Evolutionary conservation across 2,888 invertebrate genomes (phyloP).

Genomic region (Apoda limacodes): DNA sequence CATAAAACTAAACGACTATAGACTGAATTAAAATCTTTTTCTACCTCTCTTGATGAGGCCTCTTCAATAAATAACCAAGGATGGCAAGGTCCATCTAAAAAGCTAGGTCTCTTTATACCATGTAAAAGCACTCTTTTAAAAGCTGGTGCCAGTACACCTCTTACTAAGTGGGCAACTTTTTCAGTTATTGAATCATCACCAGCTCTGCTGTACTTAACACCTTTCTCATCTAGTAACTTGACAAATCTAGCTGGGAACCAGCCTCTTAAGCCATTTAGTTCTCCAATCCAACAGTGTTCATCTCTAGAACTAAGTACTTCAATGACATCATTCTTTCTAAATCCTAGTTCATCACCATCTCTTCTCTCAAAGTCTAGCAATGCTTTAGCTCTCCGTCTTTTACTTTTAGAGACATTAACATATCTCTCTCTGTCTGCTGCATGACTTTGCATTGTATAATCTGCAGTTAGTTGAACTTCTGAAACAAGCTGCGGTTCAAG

Average conservation of each 20-base stretch:
- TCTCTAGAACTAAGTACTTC: conserved; percentile 97
- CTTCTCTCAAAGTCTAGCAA: conserved; percentile 96
- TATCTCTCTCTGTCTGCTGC: conserved; percentile 94
- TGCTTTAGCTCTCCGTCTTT: conserved; percentile 93
- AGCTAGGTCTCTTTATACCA: conserved; percentile 92
- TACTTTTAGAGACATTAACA: conserved; percentile 89
- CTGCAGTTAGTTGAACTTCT: conserved; percentile 86
- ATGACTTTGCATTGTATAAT: conserved; percentile 97
- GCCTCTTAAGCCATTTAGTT: conserved; percentile 92
- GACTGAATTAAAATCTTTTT: conserved; percentile 97
- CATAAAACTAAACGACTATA: conserved; percentile 96
- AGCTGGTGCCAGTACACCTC: conserved; percentile 93
- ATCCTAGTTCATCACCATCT: conserved; percentile 98
- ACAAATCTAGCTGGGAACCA: conserved; percentile 99
- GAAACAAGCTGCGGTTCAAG: conserved; percentile 88
- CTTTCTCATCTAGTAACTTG: conserved; percentile 90
- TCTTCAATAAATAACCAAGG: conserved; percentile 99
- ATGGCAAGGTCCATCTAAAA: conserved; percentile 94
- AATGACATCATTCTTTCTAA: conserved; percentile 98
- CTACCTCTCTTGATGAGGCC: conserved; percentile 95
- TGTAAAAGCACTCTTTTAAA: conserved; percentile 94
- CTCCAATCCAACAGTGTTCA: conserved; percentile 99
- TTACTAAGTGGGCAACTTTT: conserved; percentile 94
- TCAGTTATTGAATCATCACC: conserved; percentile 98
- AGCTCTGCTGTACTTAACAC: conserved; percentile 82